Conservation (phyloP, 2,113 vertebrate species). For the Manacus vitellinus region DNA sequence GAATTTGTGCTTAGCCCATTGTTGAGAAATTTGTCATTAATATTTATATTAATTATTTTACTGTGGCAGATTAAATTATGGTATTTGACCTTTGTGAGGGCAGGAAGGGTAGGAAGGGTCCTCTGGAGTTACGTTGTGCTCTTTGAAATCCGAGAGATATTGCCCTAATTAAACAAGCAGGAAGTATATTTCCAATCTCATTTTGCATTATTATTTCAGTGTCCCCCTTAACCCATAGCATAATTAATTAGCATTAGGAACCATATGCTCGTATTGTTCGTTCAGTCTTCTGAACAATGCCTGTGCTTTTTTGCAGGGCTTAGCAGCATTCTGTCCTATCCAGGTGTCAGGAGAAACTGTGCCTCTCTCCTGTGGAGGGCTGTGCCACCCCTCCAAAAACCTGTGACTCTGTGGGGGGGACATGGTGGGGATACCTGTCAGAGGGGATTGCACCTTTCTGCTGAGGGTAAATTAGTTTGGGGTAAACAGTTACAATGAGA, state of each 20-base stretch:
- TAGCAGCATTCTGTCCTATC: not conserved
- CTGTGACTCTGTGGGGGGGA: rapidly evolving
- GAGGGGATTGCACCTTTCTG: not conserved
- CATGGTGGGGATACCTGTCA: rapidly evolving
- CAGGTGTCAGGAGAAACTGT: not conserved
- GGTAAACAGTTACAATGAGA: not conserved
- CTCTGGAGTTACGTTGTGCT: not conserved
- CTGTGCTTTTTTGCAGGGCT: not conserved
- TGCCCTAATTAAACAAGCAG: conserved; percentile 3
- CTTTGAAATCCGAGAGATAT: not conserved
- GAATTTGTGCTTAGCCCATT: not conserved
- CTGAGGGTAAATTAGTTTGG: not conserved
- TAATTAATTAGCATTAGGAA: conserved; percentile 46
- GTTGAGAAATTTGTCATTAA: not conserved
- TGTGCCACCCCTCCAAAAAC: not conserved
- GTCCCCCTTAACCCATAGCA: conserved; percentile 8
- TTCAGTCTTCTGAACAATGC: not conserved
- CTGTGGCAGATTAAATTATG: conserved; percentile 5
- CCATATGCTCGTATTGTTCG: not conserved
- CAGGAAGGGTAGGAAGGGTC: not conserved
- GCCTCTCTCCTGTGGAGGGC: rapidly evolving
- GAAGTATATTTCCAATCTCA: conserved; percentile 33
- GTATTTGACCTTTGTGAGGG: conserved; percentile 15
- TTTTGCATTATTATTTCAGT: conserved; percentile 33
- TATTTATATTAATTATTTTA: conserved; percentile 39